phyloP scores from a whole-genome alignment of 2,888 invertebrate species.

The Pseudococcus jackbeardsleyi region DNA sequence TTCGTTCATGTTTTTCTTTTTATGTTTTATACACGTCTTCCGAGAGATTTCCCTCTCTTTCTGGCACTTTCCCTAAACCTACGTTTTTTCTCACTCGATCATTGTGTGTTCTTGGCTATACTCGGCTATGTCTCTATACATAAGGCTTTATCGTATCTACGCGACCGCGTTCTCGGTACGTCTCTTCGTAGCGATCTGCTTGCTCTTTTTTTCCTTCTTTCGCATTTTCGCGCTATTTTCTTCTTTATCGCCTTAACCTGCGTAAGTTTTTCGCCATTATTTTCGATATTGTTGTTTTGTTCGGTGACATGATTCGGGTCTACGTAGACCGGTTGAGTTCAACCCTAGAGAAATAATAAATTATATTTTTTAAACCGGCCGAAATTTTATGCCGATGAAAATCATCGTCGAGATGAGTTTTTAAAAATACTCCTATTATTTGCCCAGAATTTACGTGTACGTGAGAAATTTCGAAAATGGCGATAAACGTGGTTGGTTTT shows the following conservation, averaged over 20 bases:
- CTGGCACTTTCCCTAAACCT: background rate
- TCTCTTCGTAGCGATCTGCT: too few species aligned
- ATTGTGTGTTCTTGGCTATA: background rate
- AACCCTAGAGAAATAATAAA: background rate
- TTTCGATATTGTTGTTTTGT: background rate
- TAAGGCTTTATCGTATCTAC: background rate
- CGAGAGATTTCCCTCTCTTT: background rate
- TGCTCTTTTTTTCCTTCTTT: background rate
- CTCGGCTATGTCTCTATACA: background rate
- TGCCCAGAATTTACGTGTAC: background rate
- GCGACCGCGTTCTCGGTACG: too few species aligned
- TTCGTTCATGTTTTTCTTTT: constrained; percentile 58
- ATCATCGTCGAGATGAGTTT: too few species aligned
- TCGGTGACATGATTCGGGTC: background rate
- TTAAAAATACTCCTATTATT: background rate
- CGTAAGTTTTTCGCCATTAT: constrained; percentile 33
- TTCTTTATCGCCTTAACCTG: constrained; percentile 41
- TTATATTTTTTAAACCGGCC: too few species aligned
- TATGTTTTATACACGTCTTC: constrained; percentile 46
- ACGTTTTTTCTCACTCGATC: background rate
- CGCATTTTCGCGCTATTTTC: background rate
- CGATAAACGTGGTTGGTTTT: background rate
- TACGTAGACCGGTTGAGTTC: background rate
- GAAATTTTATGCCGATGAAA: too few species aligned
- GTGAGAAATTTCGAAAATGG: background rate